These are phyloP conservation scores for Sarcophaga bullata DNA, from an alignment of 1,140 invertebrate species.

Conservation along the genomic window DNA sequence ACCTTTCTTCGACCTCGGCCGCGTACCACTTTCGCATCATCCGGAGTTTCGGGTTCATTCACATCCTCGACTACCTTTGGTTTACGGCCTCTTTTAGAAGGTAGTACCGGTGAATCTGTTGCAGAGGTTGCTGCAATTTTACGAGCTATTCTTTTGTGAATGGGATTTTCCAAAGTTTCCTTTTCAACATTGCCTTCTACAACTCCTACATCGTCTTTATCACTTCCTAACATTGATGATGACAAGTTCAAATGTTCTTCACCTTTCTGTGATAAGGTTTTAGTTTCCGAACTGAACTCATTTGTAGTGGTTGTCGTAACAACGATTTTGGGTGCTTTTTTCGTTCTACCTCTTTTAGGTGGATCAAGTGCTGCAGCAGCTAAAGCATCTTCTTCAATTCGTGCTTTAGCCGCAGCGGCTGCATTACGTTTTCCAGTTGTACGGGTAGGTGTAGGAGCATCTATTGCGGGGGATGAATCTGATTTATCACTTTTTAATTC, in stretches of 20 bases:
- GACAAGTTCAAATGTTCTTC: background rate
- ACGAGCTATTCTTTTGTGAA: constrained; percentile 6
- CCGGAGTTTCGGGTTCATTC: background rate
- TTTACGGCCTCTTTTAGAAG: constrained; percentile 4
- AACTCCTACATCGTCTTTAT: constrained; percentile 26
- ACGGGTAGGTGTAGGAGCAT: background rate
- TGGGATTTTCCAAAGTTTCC: constrained; percentile 35
- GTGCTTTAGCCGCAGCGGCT: constrained; percentile 21
- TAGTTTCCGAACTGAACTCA: background rate
- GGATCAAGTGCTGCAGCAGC: background rate
- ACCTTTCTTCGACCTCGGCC: constrained; percentile 2
- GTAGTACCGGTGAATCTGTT: constrained; percentile 27
- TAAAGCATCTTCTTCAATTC: constrained; percentile 26
- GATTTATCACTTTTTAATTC: background rate
- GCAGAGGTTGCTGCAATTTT: constrained; percentile 2
- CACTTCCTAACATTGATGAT: background rate
- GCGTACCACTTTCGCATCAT: background rate
- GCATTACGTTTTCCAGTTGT: constrained; percentile 21
- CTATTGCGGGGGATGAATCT: background rate
- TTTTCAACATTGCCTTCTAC: background rate
- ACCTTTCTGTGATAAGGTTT: background rate
- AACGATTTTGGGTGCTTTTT: background rate
- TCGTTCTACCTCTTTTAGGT: constrained; percentile 19
- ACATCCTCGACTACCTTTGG: constrained; percentile 8
- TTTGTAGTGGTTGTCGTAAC: background rate